These are phyloP conservation scores for Thunnus albacares DNA, from an alignment of 2,797 vertebrate species.

Conservation along the genomic window DNA sequence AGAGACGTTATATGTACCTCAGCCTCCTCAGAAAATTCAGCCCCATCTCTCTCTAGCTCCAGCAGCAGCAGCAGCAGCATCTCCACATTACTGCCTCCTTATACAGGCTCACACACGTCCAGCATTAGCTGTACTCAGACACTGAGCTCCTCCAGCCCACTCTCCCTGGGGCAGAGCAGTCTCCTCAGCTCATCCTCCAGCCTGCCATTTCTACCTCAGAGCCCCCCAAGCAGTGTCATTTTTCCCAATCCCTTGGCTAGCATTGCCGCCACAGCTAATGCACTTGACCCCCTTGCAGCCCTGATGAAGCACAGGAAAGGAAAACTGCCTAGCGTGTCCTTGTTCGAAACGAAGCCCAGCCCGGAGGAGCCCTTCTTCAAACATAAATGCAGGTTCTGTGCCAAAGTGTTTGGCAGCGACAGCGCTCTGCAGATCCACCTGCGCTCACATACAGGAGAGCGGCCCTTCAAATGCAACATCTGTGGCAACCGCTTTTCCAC, in stretches of 20 bases:
- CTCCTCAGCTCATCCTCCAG: slow-evolving; percentile 88
- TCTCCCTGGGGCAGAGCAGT: slow-evolving; percentile 86
- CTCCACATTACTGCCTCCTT: slow-evolving; percentile 81
- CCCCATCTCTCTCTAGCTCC: slow-evolving; percentile 78
- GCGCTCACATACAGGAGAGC: slow-evolving; percentile 97
- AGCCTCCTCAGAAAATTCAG: slow-evolving; percentile 77
- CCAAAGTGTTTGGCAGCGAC: slow-evolving; percentile 99
- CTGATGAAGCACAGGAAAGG: slow-evolving; percentile 96
- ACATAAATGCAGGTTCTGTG: slow-evolving; percentile 99
- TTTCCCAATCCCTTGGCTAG: slow-evolving; percentile 97
- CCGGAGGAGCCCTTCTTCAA: slow-evolving; percentile 98
- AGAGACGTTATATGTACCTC: slow-evolving; percentile 81
- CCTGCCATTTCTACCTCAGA: slow-evolving; percentile 97
- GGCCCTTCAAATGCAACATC: slow-evolving; percentile 99
- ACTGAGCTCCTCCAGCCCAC: slow-evolving; percentile 86
- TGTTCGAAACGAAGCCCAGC: slow-evolving; percentile 93
- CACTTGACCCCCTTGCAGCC: slow-evolving; percentile 94
- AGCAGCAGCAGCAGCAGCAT: slow-evolving; percentile 57
- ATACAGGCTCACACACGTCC: slow-evolving; percentile 78
- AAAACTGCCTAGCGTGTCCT: slow-evolving; percentile 91
- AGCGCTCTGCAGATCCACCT: slow-evolving; percentile 99
- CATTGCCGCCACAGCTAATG: slow-evolving; percentile 94
- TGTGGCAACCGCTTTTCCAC: slow-evolving; percentile 99
- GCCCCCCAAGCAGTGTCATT: slow-evolving; percentile 93
- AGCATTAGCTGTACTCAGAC: slow-evolving; percentile 82